phyloP scores from a whole-genome alignment of 2,888 invertebrate genomes.

The Sipha maydis region DNA sequence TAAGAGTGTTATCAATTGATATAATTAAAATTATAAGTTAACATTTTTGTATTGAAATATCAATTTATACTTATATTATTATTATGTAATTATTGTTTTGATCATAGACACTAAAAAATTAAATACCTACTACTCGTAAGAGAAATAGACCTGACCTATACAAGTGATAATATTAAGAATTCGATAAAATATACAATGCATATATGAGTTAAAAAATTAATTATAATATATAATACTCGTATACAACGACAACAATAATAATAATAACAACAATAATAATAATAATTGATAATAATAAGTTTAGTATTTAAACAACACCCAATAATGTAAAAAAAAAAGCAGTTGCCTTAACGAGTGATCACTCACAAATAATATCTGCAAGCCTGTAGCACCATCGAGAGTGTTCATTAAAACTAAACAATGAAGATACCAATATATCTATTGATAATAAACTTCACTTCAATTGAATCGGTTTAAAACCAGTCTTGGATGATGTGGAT shows the following conservation, averaged over 20 bases:
- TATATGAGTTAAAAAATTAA: not conserved
- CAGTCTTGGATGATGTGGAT: constrained; percentile 25
- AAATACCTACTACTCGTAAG: constrained; percentile 25
- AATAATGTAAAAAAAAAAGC: not conserved
- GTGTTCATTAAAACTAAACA: constrained; percentile 58
- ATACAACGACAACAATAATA: no score
- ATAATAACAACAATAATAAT: no score
- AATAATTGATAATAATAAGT: no score
- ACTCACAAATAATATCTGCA: constrained; percentile 43
- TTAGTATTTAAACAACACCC: not conserved
- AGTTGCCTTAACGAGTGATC: constrained; percentile 22
- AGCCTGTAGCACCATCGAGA: constrained; percentile 57
- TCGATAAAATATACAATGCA: not conserved
- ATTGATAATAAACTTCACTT: constrained; percentile 55
- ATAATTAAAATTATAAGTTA: not conserved
- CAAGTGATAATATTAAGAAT: constrained; percentile 16
- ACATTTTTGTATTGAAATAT: not conserved
- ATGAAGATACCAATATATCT: constrained; percentile 51
- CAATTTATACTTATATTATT: not conserved
- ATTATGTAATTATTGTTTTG: constrained; percentile 19
- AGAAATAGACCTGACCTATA: constrained; percentile 41
- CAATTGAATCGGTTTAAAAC: constrained; percentile 53
- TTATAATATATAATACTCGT: not conserved
- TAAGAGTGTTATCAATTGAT: not conserved
- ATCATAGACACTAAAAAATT: not conserved